Conservation (phyloP, 1,140 invertebrate species). For the Calephelis virginiensis region DNA sequence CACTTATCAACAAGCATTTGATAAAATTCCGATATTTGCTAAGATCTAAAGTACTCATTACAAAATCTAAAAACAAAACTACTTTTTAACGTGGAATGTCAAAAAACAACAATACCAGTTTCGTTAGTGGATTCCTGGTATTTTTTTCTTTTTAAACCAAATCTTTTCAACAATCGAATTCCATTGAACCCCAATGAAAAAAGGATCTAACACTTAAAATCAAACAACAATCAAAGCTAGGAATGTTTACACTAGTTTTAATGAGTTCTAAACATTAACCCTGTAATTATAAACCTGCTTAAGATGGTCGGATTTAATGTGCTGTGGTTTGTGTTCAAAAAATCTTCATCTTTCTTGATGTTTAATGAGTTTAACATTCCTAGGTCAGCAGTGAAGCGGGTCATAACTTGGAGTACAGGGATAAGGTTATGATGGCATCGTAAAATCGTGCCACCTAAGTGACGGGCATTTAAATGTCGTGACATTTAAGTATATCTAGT, state of each 20-base stretch:
- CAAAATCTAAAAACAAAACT: too few species aligned
- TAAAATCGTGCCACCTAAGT: conserved; percentile 44
- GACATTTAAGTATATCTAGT: conserved; percentile 38
- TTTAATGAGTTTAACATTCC: conserved; percentile 48
- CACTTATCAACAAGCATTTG: too few species aligned
- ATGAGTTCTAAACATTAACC: background rate
- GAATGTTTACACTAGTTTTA: background rate
- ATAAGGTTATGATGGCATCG: conserved; percentile 53
- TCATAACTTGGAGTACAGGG: conserved; percentile 42
- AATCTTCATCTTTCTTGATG: conserved; percentile 40
- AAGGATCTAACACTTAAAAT: conserved; percentile 1
- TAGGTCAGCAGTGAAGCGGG: conserved; percentile 40
- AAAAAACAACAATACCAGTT: too few species aligned
- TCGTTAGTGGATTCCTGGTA: too few species aligned
- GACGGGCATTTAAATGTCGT: conserved; percentile 46
- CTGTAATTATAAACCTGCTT: background rate
- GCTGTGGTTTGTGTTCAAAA: background rate
- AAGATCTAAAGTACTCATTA: too few species aligned
- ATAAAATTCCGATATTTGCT: too few species aligned
- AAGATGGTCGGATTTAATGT: background rate
- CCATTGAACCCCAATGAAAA: background rate
- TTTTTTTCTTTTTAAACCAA: too few species aligned
- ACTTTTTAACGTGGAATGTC: too few species aligned
- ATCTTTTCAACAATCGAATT: background rate
- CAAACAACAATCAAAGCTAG: background rate